Percentiles rank a stretch among this genome's conserved stretches.
Conservation (phyloP, 1,140 invertebrate species). For the Calephelis virginiensis region DNA sequence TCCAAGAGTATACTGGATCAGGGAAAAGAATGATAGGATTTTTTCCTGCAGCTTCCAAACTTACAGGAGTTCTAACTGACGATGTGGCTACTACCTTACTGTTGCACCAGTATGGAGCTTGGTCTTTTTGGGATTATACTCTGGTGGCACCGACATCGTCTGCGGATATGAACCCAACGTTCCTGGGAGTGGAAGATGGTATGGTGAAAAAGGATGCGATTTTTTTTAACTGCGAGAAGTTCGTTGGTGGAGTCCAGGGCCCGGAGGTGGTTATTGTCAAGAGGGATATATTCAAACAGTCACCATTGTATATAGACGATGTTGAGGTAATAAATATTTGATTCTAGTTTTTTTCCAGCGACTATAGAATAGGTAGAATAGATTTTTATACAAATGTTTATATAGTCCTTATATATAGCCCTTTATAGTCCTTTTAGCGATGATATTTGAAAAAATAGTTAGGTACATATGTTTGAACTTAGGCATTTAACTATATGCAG, state of each 20-base stretch:
- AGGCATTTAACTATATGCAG: no score
- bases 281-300: constrained; percentile 74
- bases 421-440: no score
- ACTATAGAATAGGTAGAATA: no score
- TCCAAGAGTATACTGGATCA: constrained; percentile 81
- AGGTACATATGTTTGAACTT: no score
- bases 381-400: no score
- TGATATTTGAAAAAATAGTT: no score
- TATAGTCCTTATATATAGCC: no score
- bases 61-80: constrained; percentile 93
- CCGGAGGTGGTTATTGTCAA: constrained; percentile 83
- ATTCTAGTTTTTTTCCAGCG: no score
- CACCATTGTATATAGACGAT: constrained; percentile 60
- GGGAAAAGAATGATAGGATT: constrained; percentile 87
- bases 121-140: constrained; percentile 95
- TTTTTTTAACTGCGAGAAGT: constrained; percentile 95
- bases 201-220: constrained; percentile 92
- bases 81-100: constrained; percentile 90
- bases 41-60: constrained; percentile 92
- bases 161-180: constrained; percentile 92
- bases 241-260: constrained; percentile 93
- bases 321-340: constrained; percentile 62
- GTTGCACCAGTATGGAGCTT: constrained; percentile 89
- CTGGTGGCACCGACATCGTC: constrained; percentile 89
- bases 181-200: constrained; percentile 82